A percentile compares a stretch with the other conserved stretches of the same genome.
phyloP scores from a whole-genome alignment of 2,113 vertebrate species.

The Turnix velox region DNA sequence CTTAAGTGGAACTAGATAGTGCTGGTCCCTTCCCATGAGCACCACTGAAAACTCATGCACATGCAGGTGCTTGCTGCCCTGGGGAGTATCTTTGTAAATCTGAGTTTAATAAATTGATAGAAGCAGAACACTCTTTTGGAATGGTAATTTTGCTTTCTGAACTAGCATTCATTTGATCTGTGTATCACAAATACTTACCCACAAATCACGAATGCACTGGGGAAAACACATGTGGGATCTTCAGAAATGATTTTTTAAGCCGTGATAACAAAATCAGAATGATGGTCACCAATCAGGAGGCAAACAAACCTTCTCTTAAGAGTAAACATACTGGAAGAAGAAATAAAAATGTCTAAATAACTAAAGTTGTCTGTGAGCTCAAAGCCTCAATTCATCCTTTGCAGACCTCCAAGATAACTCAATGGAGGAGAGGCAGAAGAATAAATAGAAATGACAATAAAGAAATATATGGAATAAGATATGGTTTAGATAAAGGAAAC shows the following conservation, averaged over 20 bases:
- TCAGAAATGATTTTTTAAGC: slow-evolving; percentile 1
- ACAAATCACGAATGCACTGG: neutral
- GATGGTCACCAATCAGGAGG: slow-evolving; percentile 25
- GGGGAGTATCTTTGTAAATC: neutral
- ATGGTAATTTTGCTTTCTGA: neutral
- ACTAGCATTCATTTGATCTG: neutral
- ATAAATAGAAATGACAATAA: neutral
- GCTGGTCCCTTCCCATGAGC: neutral
- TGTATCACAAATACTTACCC: neutral
- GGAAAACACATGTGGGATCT: neutral
- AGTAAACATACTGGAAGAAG: neutral
- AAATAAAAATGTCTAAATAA: neutral
- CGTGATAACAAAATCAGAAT: slow-evolving; percentile 29
- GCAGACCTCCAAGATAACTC: neutral
- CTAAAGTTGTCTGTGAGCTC: neutral
- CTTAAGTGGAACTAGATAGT: neutral
- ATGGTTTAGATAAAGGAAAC: neutral
- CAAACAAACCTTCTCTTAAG: neutral
- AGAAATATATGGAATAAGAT: neutral
- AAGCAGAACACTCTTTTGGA: neutral
- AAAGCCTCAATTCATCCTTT: neutral
- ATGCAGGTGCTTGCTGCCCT: neutral
- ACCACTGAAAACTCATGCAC: neutral
- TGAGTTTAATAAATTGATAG: neutral
- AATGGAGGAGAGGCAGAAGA: neutral